These are phyloP conservation scores for Danio albolineatus DNA, from an alignment of 2,797 vertebrate species.

Conservation along the genomic window DNA sequence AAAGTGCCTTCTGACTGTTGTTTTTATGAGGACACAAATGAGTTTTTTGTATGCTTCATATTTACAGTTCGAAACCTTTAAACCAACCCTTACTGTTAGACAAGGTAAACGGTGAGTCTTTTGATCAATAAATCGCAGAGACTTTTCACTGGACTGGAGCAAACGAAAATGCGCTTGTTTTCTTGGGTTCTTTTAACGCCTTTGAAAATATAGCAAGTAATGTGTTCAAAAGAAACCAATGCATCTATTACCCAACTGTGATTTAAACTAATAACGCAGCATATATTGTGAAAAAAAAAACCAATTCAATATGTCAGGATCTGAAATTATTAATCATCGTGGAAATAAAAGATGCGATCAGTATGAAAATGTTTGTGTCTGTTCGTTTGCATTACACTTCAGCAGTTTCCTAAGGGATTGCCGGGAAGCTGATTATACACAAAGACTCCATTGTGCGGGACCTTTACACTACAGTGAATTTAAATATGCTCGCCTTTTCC, in stretches of 20 bases:
- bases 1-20: constrained; percentile 95
- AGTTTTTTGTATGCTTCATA: constrained; percentile 84
- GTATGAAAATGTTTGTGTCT: constrained; percentile 40
- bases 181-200: constrained; percentile 51
- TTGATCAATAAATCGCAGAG: constrained; percentile 25
- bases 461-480: constrained; percentile 23
- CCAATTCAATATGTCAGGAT: constrained; percentile 41
- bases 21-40: constrained; percentile 83
- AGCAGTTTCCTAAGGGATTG: background rate
- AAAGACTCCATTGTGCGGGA: background rate
- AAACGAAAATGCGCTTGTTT: constrained; percentile 34
- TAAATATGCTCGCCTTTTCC: constrained; percentile 15
- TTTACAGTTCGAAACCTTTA: constrained; percentile 86
- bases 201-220: constrained; percentile 57
- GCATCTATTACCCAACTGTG: constrained; percentile 46
- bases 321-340: constrained; percentile 66
- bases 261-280: constrained; percentile 31
- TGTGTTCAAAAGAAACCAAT: constrained; percentile 61
- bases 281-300: constrained; percentile 46
- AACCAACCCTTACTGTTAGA: constrained; percentile 80
- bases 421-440: background rate
- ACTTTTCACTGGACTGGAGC: constrained; percentile 30
- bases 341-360: constrained; percentile 54
- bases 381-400: constrained; percentile 6
- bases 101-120: constrained; percentile 29